A percentile compares a stretch with the other conserved stretches of the same genome.
Evolutionary conservation across 2,888 invertebrate species (phyloP).

Genomic region (Plagodis dolabraria): DNA sequence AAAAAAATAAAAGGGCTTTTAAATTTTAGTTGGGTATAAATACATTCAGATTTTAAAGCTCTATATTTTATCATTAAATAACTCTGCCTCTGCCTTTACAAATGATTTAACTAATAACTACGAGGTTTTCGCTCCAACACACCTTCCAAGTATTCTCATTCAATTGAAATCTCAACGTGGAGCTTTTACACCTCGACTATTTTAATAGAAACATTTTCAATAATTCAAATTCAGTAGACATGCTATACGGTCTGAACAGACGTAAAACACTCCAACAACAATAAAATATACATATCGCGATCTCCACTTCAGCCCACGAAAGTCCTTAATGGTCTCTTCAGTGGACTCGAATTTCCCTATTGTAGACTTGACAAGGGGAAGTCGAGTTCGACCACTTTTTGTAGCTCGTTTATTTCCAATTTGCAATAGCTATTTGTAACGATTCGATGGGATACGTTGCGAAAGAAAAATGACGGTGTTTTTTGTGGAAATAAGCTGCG

Average conservation of each 20-base stretch:
- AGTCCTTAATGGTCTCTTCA: slow-evolving; percentile 53
- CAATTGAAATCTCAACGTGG: slow-evolving; percentile 1
- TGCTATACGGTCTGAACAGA: slow-evolving; percentile 31
- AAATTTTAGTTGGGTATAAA: too few relatives aligned
- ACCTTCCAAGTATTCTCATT: slow-evolving; percentile 1
- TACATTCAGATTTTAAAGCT: background rate
- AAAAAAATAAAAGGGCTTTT: too few relatives aligned
- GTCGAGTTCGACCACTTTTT: slow-evolving; percentile 52
- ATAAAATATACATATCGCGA: slow-evolving; percentile 55
- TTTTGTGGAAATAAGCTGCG: slow-evolving; percentile 33
- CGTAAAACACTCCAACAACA: slow-evolving; percentile 39
- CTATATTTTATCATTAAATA: background rate
- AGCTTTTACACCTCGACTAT: slow-evolving; percentile 18
- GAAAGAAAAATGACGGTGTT: slow-evolving; percentile 43
- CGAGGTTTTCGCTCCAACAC: slow-evolving; percentile 4
- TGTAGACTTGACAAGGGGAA: slow-evolving; percentile 53
- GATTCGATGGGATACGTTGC: slow-evolving; percentile 45
- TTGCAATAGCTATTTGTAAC: slow-evolving; percentile 63
- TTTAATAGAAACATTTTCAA: slow-evolving; percentile 14
- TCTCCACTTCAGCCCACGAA: slow-evolving; percentile 34
- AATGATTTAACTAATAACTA: background rate
- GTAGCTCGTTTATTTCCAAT: slow-evolving; percentile 66
- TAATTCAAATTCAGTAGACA: slow-evolving; percentile 25
- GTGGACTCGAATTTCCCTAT: slow-evolving; percentile 53
- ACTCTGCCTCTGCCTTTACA: background rate